phyloP scores from a whole-genome alignment of 2,888 invertebrate species.

The Tigriopus californicus region DNA sequence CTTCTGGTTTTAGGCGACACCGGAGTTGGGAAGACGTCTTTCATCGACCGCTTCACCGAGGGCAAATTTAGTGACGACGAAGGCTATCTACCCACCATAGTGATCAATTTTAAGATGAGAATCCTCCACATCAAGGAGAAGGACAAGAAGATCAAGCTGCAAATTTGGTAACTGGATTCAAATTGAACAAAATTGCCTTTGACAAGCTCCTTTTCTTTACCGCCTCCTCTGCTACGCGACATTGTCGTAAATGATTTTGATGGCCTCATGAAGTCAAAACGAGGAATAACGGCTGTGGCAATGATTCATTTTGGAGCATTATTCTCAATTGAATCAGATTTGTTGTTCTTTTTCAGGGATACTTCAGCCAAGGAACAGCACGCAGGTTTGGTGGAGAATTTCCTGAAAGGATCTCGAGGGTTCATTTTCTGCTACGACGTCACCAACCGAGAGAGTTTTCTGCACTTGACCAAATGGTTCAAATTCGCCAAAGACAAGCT shows the following conservation, averaged over 20 bases:
- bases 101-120: constrained; percentile 8
- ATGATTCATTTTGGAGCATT: background rate
- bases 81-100: background rate
- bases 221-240: background rate
- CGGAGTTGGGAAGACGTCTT: constrained; percentile 3
- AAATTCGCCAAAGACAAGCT: too few relatives aligned
- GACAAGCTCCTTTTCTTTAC: background rate
- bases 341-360: background rate
- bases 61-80: background rate
- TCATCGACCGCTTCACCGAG: background rate
- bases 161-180: constrained; percentile 12
- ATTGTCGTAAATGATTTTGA: background rate
- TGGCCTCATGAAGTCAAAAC: too few relatives aligned
- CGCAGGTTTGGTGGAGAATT: too few relatives aligned
- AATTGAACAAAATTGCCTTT: background rate
- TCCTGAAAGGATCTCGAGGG: too few relatives aligned
- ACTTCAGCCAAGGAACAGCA: too few relatives aligned
- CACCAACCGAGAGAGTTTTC: too few relatives aligned
- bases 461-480: too few relatives aligned
- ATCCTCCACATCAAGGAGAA: background rate
- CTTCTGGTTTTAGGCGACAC: constrained; percentile 1
- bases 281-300: too few relatives aligned
- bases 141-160: constrained; percentile 2
- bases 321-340: background rate
- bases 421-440: too few relatives aligned